Conservation (phyloP, 2,888 invertebrate species). For the Mylabris sibirica region DNA sequence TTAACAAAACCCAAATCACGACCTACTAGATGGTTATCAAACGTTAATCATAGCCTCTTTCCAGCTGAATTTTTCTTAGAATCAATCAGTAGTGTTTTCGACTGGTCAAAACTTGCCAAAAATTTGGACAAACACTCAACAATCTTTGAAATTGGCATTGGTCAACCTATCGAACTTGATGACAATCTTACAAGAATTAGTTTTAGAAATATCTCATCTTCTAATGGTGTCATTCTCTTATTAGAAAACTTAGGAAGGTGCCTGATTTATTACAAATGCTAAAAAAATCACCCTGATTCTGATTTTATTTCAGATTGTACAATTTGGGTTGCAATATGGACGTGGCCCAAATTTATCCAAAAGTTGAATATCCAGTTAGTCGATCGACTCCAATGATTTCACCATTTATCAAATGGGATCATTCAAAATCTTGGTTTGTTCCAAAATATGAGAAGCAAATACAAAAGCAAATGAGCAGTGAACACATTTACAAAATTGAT, state of each 20-base stretch:
- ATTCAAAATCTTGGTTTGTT: constrained; percentile 72
- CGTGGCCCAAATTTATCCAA: constrained; percentile 78
- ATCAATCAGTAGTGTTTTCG: constrained; percentile 53
- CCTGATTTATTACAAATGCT: too few relatives aligned
- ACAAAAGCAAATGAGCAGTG: constrained; percentile 60
- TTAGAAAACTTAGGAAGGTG: constrained; percentile 20
- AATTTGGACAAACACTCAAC: constrained; percentile 44
- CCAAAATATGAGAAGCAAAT: too few relatives aligned
- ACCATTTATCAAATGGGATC: constrained; percentile 87
- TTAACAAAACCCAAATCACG: constrained; percentile 56
- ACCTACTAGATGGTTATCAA: background rate
- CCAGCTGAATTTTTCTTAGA: constrained; percentile 90
- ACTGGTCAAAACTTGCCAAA: background rate
- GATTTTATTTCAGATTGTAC: constrained; percentile 68
- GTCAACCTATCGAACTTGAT: too few relatives aligned
- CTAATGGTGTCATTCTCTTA: background rate
- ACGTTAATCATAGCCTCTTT: constrained; percentile 60
- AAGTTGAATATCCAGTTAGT: constrained; percentile 82
- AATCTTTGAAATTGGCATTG: constrained; percentile 19
- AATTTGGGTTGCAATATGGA: constrained; percentile 78
- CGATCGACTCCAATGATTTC: constrained; percentile 63
- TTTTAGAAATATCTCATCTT: background rate
- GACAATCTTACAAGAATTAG: background rate
- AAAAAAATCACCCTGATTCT: too few relatives aligned
- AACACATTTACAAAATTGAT: constrained; percentile 55